Conservation (phyloP, 2,888 invertebrate genomes). For the Dysmachus trigonus region DNA sequence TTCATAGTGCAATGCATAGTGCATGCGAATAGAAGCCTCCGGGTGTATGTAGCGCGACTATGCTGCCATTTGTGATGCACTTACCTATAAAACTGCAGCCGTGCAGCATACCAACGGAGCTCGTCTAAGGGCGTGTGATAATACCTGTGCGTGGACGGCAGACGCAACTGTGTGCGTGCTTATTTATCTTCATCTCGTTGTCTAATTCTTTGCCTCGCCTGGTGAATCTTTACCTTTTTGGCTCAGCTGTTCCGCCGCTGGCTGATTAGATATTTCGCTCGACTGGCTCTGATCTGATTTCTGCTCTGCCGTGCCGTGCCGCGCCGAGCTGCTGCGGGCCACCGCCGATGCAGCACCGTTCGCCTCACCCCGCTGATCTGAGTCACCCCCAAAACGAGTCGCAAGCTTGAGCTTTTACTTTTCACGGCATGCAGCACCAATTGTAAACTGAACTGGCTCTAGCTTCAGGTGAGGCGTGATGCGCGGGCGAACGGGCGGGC, state of each 20-base stretch:
- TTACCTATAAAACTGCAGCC: not conserved
- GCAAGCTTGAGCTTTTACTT: conserved; percentile 25
- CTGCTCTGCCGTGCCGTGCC: not conserved
- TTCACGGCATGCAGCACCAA: conserved; percentile 14
- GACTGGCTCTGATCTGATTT: conserved; percentile 17
- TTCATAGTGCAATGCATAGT: not conserved
- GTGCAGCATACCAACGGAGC: not conserved
- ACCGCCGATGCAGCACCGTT: not conserved
- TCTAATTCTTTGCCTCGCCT: not conserved
- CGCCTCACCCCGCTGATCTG: not conserved
- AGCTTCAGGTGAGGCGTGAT: not conserved
- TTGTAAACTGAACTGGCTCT: not conserved
- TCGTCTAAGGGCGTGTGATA: not conserved
- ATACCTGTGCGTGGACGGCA: not conserved
- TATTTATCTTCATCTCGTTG: not conserved
- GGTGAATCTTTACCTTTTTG: not conserved
- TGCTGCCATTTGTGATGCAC: not conserved
- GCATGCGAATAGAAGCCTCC: not conserved
- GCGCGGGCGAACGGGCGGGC: not conserved
- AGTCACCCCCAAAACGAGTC: not conserved
- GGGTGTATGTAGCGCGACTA: not conserved
- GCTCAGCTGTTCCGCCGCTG: conserved; percentile 3
- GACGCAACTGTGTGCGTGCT: not conserved
- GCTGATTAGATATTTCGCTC: conserved; percentile 18
- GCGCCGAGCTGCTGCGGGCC: not conserved